Percentiles rank a stretch among this genome's conserved stretches.
Evolutionary conservation across 2,888 invertebrate genomes (phyloP).

Genomic region (Holacanthella duospinosa): DNA sequence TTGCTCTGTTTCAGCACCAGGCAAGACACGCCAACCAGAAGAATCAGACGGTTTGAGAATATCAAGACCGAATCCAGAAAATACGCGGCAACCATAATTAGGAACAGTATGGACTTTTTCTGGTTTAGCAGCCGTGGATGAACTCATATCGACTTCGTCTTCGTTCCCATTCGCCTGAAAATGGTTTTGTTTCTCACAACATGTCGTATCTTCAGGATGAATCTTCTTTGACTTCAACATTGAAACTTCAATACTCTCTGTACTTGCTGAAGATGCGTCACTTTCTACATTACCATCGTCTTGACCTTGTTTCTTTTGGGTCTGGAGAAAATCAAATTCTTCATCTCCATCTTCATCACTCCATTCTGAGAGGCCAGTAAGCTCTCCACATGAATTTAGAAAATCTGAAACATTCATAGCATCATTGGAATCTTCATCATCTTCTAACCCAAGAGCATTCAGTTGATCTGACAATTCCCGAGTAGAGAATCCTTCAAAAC

Average conservation of each 20-base stretch:
- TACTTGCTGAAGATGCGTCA: not conserved
- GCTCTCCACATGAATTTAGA: conserved; percentile 26
- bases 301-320: not conserved
- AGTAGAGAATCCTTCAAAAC: not conserved
- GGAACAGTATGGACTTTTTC: not conserved
- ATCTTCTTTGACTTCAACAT: not conserved
- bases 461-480: not conserved
- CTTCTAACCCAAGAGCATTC: not conserved
- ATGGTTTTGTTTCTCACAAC: too few relatives aligned
- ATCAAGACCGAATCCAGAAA: conserved; percentile 17
- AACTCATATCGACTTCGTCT: not conserved
- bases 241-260: not conserved
- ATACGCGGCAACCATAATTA: conserved; percentile 21
- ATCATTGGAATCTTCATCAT: not conserved
- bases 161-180: not conserved
- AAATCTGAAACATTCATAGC: conserved; percentile 15
- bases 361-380: conserved; percentile 21
- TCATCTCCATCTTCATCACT: not conserved
- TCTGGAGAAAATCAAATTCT: too few relatives aligned
- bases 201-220: not conserved
- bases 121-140: not conserved
- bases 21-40: conserved; percentile 19
- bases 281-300: not conserved
- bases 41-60: conserved; percentile 14
- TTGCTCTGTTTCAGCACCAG: conserved; percentile 14